Conservation (phyloP, 2,113 vertebrate species). For the Cyphomyrus discorhynchus region DNA sequence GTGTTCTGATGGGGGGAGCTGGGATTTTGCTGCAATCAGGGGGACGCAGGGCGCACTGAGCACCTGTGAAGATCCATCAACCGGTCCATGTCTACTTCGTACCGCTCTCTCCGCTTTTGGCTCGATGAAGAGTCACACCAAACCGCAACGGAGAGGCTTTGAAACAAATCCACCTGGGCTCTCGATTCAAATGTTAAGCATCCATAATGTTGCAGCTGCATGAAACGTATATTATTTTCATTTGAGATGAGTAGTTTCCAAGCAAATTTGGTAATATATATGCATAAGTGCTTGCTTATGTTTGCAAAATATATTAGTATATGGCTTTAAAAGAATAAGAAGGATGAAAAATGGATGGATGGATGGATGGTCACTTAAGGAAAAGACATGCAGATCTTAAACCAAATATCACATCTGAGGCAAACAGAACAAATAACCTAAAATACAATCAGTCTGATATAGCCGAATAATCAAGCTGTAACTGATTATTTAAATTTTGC, state of each 20-base stretch:
- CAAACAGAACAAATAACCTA: slow-evolving; percentile 26
- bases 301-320: not conserved
- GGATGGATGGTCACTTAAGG: not conserved
- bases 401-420: not conserved
- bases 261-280: not conserved
- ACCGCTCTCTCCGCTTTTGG: not conserved
- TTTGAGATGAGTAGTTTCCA: not conserved
- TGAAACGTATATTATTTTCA: not conserved
- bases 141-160: not conserved
- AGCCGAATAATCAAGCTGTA: slow-evolving; percentile 34
- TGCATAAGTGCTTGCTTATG: not conserved
- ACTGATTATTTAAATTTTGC: slow-evolving; percentile 49
- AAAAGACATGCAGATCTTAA: not conserved
- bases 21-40: slow-evolving; percentile 46
- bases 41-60: slow-evolving; percentile 26
- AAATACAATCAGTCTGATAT: slow-evolving; percentile 9
- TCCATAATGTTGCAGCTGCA: not conserved
- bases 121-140: not conserved
- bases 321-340: not conserved
- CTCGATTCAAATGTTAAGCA: not conserved
- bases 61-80: slow-evolving; percentile 31
- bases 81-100: not conserved
- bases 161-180: not conserved
- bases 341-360: not conserved
- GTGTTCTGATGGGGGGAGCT: slow-evolving; percentile 53